These are phyloP conservation scores for Tiliacea aurago DNA, from an alignment of 2,888 invertebrate genomes.

Conservation along the genomic window DNA sequence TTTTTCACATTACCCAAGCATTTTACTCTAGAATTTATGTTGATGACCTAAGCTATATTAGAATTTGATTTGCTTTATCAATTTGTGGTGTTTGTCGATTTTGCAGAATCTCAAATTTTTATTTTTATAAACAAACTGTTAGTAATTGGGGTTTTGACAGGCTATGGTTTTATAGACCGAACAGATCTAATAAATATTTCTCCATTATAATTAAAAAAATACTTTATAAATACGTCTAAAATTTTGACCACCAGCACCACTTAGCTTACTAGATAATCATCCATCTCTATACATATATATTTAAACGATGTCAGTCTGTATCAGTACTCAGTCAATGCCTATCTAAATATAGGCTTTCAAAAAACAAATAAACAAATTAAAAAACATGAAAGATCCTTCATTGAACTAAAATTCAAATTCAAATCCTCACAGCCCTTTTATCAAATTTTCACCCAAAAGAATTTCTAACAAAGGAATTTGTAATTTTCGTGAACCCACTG, in stretches of 20 bases:
- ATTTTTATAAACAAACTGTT: not conserved
- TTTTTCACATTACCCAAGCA: not conserved
- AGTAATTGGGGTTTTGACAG: not conserved
- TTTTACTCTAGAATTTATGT: conserved; percentile 1
- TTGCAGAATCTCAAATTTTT: not conserved
- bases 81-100: conserved; percentile 12
- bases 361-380: conserved; percentile 23
- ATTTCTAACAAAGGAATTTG: conserved; percentile 65
- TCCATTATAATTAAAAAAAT: not conserved
- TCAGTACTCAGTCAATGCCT: not conserved
- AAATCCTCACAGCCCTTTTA: conserved; percentile 33
- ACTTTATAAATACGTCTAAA: not conserved
- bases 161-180: no score
- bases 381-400: conserved; percentile 13
- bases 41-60: conserved; percentile 5
- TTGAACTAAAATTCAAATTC: conserved; percentile 46
- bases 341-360: not conserved
- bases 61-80: conserved; percentile 14
- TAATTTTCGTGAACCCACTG: conserved; percentile 61
- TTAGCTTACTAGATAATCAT: not conserved
- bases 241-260: not conserved
- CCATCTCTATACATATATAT: not conserved
- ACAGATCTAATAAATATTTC: not conserved
- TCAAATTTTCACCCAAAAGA: conserved; percentile 51
- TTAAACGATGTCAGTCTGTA: not conserved